These are phyloP conservation scores for Tenthredo notha DNA, from an alignment of 2,888 invertebrate genomes.

Conservation along the genomic window DNA sequence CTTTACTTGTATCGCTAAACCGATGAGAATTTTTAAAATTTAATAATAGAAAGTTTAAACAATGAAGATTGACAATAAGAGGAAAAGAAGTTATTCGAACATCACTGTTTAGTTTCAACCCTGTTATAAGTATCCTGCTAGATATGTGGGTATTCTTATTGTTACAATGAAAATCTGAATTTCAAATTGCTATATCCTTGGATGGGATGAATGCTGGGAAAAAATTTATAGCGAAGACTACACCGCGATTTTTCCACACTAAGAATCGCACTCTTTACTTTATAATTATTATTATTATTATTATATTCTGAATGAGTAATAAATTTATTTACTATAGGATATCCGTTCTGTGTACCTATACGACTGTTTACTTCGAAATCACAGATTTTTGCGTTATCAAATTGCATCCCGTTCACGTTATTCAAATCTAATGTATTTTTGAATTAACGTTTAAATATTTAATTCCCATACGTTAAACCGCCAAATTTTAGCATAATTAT, in stretches of 20 bases:
- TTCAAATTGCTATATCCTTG: not conserved
- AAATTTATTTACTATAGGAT: not conserved
- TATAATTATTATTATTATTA: constrained; percentile 1
- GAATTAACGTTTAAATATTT: not conserved
- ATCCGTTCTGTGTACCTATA: not conserved
- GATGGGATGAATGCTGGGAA: not conserved
- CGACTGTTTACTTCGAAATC: not conserved
- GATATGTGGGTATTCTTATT: not conserved
- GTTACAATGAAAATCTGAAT: not conserved
- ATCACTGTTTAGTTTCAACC: not conserved
- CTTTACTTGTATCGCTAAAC: no score
- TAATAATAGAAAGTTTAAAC: not conserved
- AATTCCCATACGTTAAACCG: not conserved
- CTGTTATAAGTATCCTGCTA: not conserved
- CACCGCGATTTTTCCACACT: not conserved
- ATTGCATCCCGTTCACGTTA: not conserved
- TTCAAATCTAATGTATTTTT: not conserved
- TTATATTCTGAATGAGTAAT: not conserved
- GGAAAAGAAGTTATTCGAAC: not conserved
- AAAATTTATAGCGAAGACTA: not conserved
- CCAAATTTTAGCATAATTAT: not conserved
- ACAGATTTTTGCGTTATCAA: not conserved
- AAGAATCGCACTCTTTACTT: not conserved
- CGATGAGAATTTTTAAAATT: not conserved
- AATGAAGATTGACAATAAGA: not conserved